A percentile compares a stretch with the other conserved stretches of the same genome.
Conservation (phyloP, 2,113 vertebrate species). For the Cochlearius cochlearius region DNA sequence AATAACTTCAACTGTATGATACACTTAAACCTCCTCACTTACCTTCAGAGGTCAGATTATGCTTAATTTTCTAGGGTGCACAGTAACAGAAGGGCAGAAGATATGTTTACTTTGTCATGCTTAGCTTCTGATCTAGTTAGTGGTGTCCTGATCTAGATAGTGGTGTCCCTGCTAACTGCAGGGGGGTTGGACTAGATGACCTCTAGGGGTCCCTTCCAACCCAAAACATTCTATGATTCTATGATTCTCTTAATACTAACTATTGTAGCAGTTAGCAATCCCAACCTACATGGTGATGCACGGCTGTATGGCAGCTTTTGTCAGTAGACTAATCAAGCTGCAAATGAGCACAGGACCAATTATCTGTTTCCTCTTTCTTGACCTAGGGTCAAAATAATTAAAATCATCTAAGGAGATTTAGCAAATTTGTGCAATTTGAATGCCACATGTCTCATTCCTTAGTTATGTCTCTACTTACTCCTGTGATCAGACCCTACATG, state of each 20-base stretch:
- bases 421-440: neutral
- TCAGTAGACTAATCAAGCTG: neutral
- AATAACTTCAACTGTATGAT: neutral
- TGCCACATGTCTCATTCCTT: too few species aligned
- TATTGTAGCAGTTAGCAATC: neutral
- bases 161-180: too few species aligned
- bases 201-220: too few species aligned
- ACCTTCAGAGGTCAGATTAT: neutral
- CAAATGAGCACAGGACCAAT: neutral
- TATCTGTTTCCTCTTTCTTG: neutral
- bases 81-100: neutral
- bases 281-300: neutral
- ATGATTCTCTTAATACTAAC: neutral
- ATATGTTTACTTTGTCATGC: neutral
- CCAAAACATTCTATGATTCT: too few species aligned
- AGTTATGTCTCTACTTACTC: neutral
- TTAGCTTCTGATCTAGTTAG: too few species aligned
- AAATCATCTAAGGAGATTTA: neutral
- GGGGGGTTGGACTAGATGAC: too few species aligned
- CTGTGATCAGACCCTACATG: neutral
- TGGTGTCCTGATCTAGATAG: too few species aligned
- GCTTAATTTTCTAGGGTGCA: neutral
- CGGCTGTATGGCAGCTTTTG: neutral
- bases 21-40: neutral
- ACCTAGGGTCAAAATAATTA: conserved; percentile 38